Base-by-base conservation (phyloP, 2,113 vertebrate species). In the Typhlomys cinereus region DNA sequence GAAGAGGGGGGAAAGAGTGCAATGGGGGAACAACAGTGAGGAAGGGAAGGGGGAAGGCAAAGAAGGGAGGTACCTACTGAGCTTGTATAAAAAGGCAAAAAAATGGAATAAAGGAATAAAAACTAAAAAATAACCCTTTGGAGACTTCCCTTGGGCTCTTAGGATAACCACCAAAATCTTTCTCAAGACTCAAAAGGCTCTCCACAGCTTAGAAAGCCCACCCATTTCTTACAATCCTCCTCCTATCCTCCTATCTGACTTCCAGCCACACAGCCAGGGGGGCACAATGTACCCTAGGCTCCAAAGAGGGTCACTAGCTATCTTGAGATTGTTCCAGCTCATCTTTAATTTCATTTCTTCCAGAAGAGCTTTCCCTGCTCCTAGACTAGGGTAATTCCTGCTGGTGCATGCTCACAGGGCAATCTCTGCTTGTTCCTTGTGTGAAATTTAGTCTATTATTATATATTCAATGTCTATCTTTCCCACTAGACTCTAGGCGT, bases 101-200 rank as follows among this genome's bases (percentile, higher is more conserved):
- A n/a, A n/a, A n/a, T n/a, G n/a, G n/a, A n/a, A n/a, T n/a, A n/a
- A n/a, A n/a, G n/a, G n/a, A n/a, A n/a, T n/a, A n/a, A n/a, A n/a
- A n/a, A n/a, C n/a, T n/a, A n/a, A n/a, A n/a, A n/a, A n/a, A n/a
- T n/a, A n/a, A 82, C 34, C 41, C 44, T 76, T 78, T n/a, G 52
- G 67, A 90, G 75, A 44, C 39, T 69, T 79, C 23, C 21, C 9
- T 91, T 62, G n/a, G 69, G 36, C 34, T 80, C 44, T 66, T 75
- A 54, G 9, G 29, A 62, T 61, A 52, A 86, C 74, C 90, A 52
- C 18, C 11, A 44, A 61, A 91, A 70, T 34, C 23, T 10, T 54
- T 88, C 85, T 62, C 70, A 79, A 71, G 54, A 21, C n/a, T 69
- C 41, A 29, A 83, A 81, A 85, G 7, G 34, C 46, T 88, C 85